Conservation (phyloP, 2,888 invertebrate genomes). For the Serrognathus titanus region DNA sequence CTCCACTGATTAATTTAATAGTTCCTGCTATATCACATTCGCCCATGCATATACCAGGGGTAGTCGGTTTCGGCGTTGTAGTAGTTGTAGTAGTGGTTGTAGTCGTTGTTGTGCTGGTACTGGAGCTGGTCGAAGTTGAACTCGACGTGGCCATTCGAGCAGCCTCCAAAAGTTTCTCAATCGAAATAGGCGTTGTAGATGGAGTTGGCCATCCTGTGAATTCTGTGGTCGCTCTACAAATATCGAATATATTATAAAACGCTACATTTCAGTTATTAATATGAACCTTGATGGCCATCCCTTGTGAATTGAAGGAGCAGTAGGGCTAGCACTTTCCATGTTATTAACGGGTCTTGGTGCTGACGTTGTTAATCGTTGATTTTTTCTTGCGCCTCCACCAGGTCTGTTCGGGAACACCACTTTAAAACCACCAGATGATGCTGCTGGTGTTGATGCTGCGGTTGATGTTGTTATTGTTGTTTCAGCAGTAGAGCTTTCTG, state of each 20-base stretch:
- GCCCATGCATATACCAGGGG: slow-evolving; percentile 72
- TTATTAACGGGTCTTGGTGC: slow-evolving; percentile 19
- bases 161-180: slow-evolving; percentile 73
- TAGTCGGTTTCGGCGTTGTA: slow-evolving; percentile 65
- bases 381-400: neutral
- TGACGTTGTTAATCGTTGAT: slow-evolving; percentile 27
- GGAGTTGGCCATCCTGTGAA: slow-evolving; percentile 90
- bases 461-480: slow-evolving; percentile 27
- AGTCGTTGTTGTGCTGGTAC: slow-evolving; percentile 62
- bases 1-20: slow-evolving; percentile 77
- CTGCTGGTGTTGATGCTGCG: slow-evolving; percentile 47
- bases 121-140: slow-evolving; percentile 47
- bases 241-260: neutral
- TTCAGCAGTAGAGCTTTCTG: slow-evolving; percentile 20
- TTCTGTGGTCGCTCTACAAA: slow-evolving; percentile 74
- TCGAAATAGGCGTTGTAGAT: slow-evolving; percentile 81
- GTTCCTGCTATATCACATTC: slow-evolving; percentile 86
- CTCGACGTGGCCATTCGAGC: slow-evolving; percentile 60
- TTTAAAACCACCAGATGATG: slow-evolving; percentile 55
- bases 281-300: slow-evolving; percentile 77
- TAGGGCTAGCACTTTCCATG: slow-evolving; percentile 14
- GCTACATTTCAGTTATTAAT: slow-evolving; percentile 2
- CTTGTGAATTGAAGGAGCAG: slow-evolving; percentile 70
- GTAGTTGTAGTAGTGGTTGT: slow-evolving; percentile 70
- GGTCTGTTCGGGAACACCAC: slow-evolving; percentile 78